A percentile compares a stretch with the other conserved stretches of the same genome.
These are phyloP conservation scores for Formica selysi DNA, from an alignment of 1,140 invertebrate species.

Conservation along the genomic window DNA sequence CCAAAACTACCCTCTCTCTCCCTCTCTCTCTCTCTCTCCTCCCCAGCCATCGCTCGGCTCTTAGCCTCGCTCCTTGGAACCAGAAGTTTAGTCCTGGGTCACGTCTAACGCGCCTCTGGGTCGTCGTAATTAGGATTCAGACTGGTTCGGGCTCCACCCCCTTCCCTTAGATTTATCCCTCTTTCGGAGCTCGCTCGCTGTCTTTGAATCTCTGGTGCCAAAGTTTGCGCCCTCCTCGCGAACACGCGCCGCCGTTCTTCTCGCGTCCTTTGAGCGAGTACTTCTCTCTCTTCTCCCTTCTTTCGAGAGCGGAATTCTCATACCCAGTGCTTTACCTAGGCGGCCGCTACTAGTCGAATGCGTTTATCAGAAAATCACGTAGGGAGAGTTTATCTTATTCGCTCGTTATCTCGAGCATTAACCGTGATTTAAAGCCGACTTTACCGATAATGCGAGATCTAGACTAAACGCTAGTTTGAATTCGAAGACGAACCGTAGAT, in stretches of 20 bases:
- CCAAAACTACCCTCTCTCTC: neutral
- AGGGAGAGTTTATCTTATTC: conserved; percentile 70
- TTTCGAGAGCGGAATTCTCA: neutral
- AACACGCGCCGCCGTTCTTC: conserved; percentile 31
- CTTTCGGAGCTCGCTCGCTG: conserved; percentile 48
- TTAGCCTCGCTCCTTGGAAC: conserved; percentile 62
- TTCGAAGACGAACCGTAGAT: conserved; percentile 16
- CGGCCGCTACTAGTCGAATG: conserved; percentile 73
- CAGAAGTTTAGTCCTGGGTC: conserved; percentile 67
- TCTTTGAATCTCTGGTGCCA: conserved; percentile 40
- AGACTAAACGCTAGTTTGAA: conserved; percentile 52
- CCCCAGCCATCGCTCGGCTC: conserved; percentile 33
- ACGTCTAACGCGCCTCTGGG: conserved; percentile 68
- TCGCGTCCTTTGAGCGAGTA: conserved; percentile 38
- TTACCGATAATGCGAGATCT: conserved; percentile 44
- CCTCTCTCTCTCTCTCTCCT: no score
- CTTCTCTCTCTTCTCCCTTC: neutral
- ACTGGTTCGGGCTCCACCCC: conserved; percentile 65
- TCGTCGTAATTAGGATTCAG: conserved; percentile 75
- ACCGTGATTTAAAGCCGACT: conserved; percentile 62
- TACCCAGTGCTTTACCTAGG: conserved; percentile 23
- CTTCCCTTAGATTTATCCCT: conserved; percentile 68
- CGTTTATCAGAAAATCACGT: conserved; percentile 78
- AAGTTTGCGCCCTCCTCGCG: conserved; percentile 34
- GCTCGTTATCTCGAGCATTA: conserved; percentile 71